Evolutionary conservation across 2,888 invertebrate genomes (phyloP).

Genomic region (Nemurella pictetii): DNA sequence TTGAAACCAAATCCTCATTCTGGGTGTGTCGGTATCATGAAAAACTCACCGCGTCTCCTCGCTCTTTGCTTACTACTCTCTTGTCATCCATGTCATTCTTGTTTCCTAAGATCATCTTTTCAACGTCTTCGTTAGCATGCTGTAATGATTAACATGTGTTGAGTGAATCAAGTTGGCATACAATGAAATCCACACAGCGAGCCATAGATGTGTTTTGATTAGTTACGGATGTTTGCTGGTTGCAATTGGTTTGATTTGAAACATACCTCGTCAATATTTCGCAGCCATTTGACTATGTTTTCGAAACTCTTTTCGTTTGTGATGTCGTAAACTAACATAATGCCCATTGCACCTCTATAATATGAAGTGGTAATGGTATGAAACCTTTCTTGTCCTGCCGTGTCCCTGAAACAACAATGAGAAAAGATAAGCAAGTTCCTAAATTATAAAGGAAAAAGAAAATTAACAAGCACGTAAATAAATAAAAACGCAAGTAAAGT

Average conservation of each 20-base stretch:
- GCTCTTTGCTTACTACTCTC: slow-evolving; percentile 87
- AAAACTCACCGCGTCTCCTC: slow-evolving; percentile 88
- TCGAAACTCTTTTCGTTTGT: slow-evolving; percentile 97
- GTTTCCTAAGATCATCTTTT: slow-evolving; percentile 98
- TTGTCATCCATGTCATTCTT: slow-evolving; percentile 98
- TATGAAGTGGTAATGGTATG: slow-evolving; percentile 98
- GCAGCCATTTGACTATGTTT: slow-evolving; percentile 97
- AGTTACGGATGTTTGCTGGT: not conserved
- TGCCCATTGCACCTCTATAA: slow-evolving; percentile 98
- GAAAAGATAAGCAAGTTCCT: too few relatives aligned
- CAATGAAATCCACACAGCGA: not conserved
- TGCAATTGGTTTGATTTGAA: too few relatives aligned
- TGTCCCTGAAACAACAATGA: slow-evolving; percentile 64
- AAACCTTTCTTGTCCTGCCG: slow-evolving; percentile 96
- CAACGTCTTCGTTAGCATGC: slow-evolving; percentile 98
- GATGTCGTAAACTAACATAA: slow-evolving; percentile 96
- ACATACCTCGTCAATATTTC: slow-evolving; percentile 94
- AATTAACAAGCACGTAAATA: too few relatives aligned
- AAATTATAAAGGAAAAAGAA: too few relatives aligned
- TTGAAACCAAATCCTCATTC: too few relatives aligned
- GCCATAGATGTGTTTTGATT: not conserved
- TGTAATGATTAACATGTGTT: slow-evolving; percentile 52
- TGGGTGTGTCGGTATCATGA: too few relatives aligned
- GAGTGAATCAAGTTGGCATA: not conserved
- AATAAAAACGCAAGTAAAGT: too few relatives aligned